phyloP scores from a whole-genome alignment of 2,888 invertebrate genomes.

The Lottia scabra region DNA sequence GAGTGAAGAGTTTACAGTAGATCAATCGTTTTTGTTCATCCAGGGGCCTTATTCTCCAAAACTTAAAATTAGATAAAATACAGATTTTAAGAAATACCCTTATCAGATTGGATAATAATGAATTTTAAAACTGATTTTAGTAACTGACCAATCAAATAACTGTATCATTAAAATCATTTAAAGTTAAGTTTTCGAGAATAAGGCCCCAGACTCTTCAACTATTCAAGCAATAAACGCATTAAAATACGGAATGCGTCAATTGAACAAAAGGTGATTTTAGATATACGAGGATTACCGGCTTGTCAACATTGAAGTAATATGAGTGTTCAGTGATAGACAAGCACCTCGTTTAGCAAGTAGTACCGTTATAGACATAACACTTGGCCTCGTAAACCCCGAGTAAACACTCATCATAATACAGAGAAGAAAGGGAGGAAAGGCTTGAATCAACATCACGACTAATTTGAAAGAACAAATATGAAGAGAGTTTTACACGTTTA shows the following conservation, averaged over 20 bases:
- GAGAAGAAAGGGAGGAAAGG: not conserved
- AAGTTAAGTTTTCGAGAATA: too few species aligned
- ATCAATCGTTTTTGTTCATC: not conserved
- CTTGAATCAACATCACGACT: not conserved
- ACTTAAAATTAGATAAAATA: too few species aligned
- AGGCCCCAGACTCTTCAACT: not conserved
- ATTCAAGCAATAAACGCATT: not conserved
- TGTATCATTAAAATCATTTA: too few species aligned
- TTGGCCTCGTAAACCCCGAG: not conserved
- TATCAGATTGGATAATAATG: too few species aligned
- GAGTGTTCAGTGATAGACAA: not conserved
- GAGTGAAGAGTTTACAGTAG: constrained; percentile 1
- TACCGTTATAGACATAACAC: not conserved
- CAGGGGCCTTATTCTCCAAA: too few species aligned
- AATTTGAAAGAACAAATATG: not conserved
- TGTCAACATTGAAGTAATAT: not conserved
- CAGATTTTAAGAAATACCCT: too few species aligned
- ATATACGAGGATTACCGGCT: not conserved
- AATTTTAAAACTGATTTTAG: too few species aligned
- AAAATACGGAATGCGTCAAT: not conserved
- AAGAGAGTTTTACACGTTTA: not conserved
- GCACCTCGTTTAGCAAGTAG: not conserved
- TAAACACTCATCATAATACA: not conserved
- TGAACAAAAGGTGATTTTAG: not conserved
- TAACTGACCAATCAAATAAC: too few species aligned